These are phyloP conservation scores for Mandrillus leucophaeus DNA, from an alignment of 2,113 vertebrate genomes.

Conservation along the genomic window DNA sequence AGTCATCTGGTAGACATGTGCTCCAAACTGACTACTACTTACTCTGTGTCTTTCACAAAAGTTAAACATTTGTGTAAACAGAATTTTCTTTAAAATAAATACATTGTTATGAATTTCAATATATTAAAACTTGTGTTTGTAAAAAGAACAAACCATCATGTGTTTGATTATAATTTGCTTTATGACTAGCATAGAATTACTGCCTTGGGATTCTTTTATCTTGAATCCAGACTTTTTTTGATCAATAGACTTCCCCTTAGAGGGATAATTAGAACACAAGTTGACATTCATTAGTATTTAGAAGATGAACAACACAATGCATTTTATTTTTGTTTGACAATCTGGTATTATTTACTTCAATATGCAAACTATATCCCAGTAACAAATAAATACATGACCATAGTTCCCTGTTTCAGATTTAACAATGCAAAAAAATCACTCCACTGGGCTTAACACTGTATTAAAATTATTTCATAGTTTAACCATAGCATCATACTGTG, in stretches of 20 bases:
- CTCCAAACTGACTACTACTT: background rate
- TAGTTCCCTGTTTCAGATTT: background rate
- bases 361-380: constrained; percentile 39
- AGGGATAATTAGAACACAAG: constrained; percentile 65
- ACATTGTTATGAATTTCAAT: constrained; percentile 59
- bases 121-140: constrained; percentile 50
- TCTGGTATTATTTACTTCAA: constrained; percentile 61
- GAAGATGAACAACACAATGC: constrained; percentile 64
- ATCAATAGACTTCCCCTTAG: constrained; percentile 44
- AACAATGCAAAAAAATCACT: constrained; percentile 54
- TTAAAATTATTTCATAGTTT: constrained; percentile 36
- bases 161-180: constrained; percentile 67
- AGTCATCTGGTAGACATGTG: background rate
- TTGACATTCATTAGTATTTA: constrained; percentile 70
- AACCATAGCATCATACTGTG: background rate
- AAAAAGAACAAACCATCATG: constrained; percentile 56
- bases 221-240: background rate
- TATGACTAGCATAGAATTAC: constrained; percentile 52
- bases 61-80: constrained; percentile 15
- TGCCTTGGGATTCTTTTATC: constrained; percentile 49
- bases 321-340: constrained; percentile 66
- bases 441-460: background rate
- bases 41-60: background rate
- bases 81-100: constrained; percentile 53
- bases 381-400: constrained; percentile 50